Percentiles rank a stretch among this genome's conserved stretches.
phyloP scores from a whole-genome alignment of 2,797 vertebrate genomes.

The Staurois parvus region DNA sequence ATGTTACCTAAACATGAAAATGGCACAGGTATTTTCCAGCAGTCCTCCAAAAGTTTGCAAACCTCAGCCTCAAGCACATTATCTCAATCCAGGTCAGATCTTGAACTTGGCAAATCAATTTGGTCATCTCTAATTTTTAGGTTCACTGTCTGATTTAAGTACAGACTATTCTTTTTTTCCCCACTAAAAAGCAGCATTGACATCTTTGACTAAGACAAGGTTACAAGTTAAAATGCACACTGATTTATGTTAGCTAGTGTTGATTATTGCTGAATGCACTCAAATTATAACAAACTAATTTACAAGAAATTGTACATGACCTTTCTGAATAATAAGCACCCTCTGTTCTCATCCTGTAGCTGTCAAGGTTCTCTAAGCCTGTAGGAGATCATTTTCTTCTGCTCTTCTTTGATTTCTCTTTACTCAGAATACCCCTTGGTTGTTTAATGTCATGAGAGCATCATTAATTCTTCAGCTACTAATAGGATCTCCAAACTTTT shows the following conservation, averaged over 20 bases:
- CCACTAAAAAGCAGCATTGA: neutral
- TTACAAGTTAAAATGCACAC: neutral
- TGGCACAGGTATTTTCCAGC: too few relatives aligned
- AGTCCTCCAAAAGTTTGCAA: too few relatives aligned
- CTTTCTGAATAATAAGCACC: conserved; percentile 16
- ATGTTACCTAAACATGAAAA: too few relatives aligned
- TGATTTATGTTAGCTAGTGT: neutral
- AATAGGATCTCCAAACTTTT: conserved; percentile 61
- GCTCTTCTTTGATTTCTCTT: conserved; percentile 10
- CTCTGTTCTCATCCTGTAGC: neutral
- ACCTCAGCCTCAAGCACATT: too few relatives aligned
- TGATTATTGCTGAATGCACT: conserved; percentile 39
- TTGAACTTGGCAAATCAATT: too few relatives aligned
- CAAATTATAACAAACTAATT: conserved; percentile 25
- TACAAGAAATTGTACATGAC: conserved; percentile 14
- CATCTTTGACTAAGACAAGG: neutral
- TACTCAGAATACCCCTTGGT: conserved; percentile 4
- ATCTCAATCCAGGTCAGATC: too few relatives aligned
- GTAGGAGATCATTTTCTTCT: conserved; percentile 37
- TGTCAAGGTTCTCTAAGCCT: conserved; percentile 11
- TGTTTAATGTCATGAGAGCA: conserved; percentile 58
- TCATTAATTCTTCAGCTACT: conserved; percentile 57
- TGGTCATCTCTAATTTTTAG: neutral
- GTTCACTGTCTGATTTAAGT: neutral
- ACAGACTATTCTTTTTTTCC: neutral